phyloP scores from a whole-genome alignment of 2,113 vertebrate genomes.

The Diphyllodes magnificus region DNA sequence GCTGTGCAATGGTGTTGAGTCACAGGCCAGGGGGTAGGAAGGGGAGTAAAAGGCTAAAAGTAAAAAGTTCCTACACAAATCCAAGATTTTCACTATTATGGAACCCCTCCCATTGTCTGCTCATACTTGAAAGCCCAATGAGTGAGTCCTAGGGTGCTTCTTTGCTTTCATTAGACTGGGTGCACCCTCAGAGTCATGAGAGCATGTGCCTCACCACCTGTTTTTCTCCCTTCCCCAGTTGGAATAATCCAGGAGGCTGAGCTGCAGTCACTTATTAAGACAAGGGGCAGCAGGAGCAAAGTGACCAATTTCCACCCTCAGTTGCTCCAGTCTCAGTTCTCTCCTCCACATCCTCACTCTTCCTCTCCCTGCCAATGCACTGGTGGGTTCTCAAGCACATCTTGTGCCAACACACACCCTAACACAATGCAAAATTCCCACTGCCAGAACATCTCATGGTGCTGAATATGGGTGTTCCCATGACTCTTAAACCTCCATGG shows the following conservation, averaged over 20 bases:
- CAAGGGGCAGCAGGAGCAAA: neutral
- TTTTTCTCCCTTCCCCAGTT: neutral
- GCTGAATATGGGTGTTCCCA: neutral
- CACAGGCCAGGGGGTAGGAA: neutral
- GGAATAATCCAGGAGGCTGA: neutral
- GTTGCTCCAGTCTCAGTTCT: accelerated
- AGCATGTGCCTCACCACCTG: accelerated
- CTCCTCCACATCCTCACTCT: neutral
- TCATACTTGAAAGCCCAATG: neutral
- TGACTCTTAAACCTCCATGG: neutral
- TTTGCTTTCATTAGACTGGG: neutral
- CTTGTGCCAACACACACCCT: neutral
- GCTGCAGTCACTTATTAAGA: neutral
- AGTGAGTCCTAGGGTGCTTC: neutral
- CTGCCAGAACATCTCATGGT: neutral
- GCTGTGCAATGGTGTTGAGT: neutral
- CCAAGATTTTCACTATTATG: neutral
- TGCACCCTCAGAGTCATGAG: neutral
- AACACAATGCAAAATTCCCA: neutral
- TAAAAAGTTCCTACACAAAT: neutral
- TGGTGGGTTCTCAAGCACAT: accelerated
- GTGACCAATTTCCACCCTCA: neutral
- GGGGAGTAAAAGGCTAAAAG: neutral
- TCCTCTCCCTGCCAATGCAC: neutral
- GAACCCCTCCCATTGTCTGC: neutral